Evolutionary conservation across 2,113 vertebrate genomes (phyloP).

Genomic region (Hyperopisus bebe): DNA sequence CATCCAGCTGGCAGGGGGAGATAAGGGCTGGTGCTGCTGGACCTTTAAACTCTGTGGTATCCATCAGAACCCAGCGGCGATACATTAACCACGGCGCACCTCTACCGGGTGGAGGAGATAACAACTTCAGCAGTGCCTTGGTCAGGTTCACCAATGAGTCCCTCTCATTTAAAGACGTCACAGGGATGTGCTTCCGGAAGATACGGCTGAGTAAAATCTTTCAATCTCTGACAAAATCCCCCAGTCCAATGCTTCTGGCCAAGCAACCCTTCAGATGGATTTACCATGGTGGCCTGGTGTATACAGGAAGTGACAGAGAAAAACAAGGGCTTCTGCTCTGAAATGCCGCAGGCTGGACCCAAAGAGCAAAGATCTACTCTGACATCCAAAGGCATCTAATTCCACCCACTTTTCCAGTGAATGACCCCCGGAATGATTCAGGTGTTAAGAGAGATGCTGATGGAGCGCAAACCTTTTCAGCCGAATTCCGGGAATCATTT

Average conservation of each 20-base stretch:
- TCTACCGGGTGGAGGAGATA: conserved; percentile 9
- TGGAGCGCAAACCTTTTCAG: neutral
- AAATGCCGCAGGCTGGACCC: neutral
- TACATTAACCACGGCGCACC: conserved; percentile 42
- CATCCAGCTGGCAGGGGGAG: conserved; percentile 15
- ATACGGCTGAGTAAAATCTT: neutral
- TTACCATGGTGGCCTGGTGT: neutral
- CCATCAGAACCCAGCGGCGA: conserved; percentile 16
- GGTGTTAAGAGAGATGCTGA: neutral
- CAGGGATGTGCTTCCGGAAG: neutral
- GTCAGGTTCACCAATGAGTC: neutral
- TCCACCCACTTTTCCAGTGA: neutral
- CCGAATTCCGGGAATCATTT: neutral
- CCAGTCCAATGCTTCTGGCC: neutral
- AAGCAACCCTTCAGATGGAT: neutral
- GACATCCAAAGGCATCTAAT: neutral
- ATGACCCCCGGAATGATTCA: neutral
- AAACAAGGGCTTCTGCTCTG: neutral
- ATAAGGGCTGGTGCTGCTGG: conserved; percentile 7
- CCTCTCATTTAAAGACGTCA: neutral
- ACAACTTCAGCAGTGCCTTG: neutral
- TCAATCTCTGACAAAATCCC: neutral
- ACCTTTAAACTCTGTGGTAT: conserved; percentile 14
- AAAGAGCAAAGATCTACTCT: neutral
- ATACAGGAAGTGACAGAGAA: neutral